Conservation (phyloP, 1,140 invertebrate genomes). For the Monochamus saltuarius region DNA sequence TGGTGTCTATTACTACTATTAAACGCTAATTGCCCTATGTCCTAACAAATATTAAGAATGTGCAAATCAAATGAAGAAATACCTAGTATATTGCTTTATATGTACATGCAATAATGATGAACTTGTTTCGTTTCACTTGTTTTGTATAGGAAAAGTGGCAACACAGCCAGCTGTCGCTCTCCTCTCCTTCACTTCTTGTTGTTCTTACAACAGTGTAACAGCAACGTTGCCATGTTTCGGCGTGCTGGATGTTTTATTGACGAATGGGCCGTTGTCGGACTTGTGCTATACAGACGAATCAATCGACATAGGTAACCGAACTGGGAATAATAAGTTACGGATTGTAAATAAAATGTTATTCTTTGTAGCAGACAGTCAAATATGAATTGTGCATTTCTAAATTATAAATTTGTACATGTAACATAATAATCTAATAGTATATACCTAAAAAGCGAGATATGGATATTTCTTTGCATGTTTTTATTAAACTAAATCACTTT, state of each 20-base stretch:
- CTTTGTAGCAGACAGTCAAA: neutral
- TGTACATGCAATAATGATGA: neutral
- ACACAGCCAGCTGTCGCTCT: neutral
- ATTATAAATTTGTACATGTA: neutral
- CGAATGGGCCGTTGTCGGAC: constrained; percentile 24
- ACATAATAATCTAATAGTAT: neutral
- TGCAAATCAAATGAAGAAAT: neutral
- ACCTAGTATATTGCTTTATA: constrained; percentile 2
- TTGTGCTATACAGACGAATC: constrained; percentile 25
- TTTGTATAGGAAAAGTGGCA: neutral
- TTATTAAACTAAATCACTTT: too few relatives aligned
- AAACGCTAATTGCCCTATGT: too few relatives aligned
- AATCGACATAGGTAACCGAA: constrained; percentile 17
- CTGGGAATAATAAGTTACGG: neutral
- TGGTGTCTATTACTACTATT: too few relatives aligned
- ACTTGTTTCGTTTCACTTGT: too few relatives aligned
- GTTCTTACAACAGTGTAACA: neutral
- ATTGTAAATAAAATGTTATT: neutral
- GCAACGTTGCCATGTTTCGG: neutral
- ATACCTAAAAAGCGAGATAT: constrained; percentile 1
- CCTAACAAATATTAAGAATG: neutral
- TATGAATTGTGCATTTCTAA: neutral
- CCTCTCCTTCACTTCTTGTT: neutral
- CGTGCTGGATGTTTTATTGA: constrained; percentile 24
- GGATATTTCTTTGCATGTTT: neutral